Percentiles rank a stretch among this genome's conserved stretches.
Conservation (phyloP, 2,888 invertebrate genomes). For the Drosophila paranaensis region DNA sequence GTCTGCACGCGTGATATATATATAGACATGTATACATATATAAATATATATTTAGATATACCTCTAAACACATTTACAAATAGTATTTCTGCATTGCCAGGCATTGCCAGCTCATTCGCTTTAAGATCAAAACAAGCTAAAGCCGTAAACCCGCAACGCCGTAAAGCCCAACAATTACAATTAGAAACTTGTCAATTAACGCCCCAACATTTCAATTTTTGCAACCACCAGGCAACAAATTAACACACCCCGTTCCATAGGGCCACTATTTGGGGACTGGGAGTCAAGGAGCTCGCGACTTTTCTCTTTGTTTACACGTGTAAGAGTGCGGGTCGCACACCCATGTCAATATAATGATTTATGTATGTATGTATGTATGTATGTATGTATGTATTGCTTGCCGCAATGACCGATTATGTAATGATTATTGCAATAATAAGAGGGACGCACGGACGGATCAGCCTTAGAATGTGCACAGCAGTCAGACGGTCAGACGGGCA, state of each 20-base stretch:
- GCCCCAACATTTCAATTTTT: conserved; percentile 6
- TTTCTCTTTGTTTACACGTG: conserved; percentile 35
- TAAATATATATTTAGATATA: not conserved
- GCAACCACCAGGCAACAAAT: conserved; percentile 9
- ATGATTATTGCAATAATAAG: conserved; percentile 62
- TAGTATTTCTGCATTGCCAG: not conserved
- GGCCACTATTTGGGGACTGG: conserved; percentile 8
- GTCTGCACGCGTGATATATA: not conserved
- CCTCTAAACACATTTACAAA: not conserved
- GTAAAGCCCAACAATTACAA: not conserved
- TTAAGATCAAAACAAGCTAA: conserved; percentile 1
- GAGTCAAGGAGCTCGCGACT: conserved; percentile 25
- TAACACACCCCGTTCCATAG: conserved; percentile 34
- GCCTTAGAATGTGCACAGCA: conserved; percentile 51
- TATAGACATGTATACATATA: not conserved
- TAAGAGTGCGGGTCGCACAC: conserved; percentile 3
- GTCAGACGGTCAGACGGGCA: conserved; percentile 1
- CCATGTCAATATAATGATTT: conserved; percentile 33
- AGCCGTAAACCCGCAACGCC: too few species aligned
- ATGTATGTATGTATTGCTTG: conserved; percentile 3
- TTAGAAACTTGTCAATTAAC: conserved; percentile 17
- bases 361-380: not conserved
- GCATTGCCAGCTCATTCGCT: not conserved
- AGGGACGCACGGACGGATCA: conserved; percentile 12
- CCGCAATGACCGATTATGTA: conserved; percentile 70